phyloP scores from a whole-genome alignment of 2,888 invertebrate species.

The Lasius platythorax region DNA sequence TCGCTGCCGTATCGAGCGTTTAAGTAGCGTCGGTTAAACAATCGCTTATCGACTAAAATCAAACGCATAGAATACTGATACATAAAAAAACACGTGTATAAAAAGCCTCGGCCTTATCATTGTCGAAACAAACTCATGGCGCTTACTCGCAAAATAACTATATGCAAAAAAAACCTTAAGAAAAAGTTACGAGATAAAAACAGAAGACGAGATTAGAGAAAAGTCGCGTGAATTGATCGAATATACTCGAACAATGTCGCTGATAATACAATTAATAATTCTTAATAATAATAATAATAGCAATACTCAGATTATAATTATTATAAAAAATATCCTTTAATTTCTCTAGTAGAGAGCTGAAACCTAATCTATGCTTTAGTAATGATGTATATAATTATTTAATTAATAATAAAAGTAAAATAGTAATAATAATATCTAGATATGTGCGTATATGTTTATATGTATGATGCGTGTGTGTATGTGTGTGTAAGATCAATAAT shows the following conservation, averaged over 20 bases:
- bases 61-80: constrained; percentile 85
- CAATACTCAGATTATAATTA: constrained; percentile 82
- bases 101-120: constrained; percentile 83
- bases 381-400: constrained; percentile 70
- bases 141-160: constrained; percentile 74
- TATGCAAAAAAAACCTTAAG: constrained; percentile 60
- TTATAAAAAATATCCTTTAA: constrained; percentile 83
- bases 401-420: constrained; percentile 50
- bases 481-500: constrained; percentile 46
- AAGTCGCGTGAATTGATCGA: constrained; percentile 15
- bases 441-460: constrained; percentile 2
- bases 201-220: constrained; percentile 32
- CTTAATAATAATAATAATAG: constrained; percentile 75
- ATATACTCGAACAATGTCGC: constrained; percentile 46
- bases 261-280: constrained; percentile 62
- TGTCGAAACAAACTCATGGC: constrained; percentile 76
- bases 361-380: constrained; percentile 78
- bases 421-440: constrained; percentile 58
- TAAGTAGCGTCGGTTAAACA: constrained; percentile 81
- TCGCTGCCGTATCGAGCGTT: constrained; percentile 73
- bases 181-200: constrained; percentile 66
- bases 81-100: constrained; percentile 79
- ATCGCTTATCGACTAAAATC: constrained; percentile 81
- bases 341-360: constrained; percentile 82
- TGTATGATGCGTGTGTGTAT: not conserved